These are phyloP conservation scores for Eulemur coronatus DNA, from an alignment of 2,797 vertebrate species.

Conservation along the genomic window DNA sequence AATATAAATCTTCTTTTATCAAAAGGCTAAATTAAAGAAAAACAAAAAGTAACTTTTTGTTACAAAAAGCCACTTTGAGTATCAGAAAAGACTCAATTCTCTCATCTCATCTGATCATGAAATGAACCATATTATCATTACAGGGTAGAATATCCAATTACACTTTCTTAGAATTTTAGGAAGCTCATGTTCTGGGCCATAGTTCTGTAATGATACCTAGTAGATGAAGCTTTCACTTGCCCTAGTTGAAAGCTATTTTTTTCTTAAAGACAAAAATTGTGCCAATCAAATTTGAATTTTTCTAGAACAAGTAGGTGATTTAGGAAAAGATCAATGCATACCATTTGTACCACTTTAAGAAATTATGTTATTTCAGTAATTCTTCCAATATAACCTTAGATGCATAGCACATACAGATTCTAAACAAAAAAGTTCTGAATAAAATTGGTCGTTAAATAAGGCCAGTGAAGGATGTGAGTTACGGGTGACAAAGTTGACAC, in stretches of 20 bases:
- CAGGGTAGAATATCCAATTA: slow-evolving; percentile 30
- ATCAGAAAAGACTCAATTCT: slow-evolving; percentile 22
- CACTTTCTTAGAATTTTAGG: slow-evolving; percentile 38
- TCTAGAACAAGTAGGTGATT: slow-evolving; percentile 52
- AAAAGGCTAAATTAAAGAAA: slow-evolving; percentile 31
- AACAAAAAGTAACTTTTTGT: neutral
- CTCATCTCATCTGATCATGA: neutral
- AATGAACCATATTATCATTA: slow-evolving; percentile 18
- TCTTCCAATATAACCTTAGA: slow-evolving; percentile 25
- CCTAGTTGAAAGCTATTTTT: neutral
- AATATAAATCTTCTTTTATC: neutral
- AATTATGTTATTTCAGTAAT: slow-evolving; percentile 22
- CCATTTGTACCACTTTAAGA: slow-evolving; percentile 35
- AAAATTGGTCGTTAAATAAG: neutral
- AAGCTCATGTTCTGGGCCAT: neutral
- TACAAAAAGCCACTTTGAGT: neutral
- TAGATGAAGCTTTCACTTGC: slow-evolving; percentile 47
- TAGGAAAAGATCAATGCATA: neutral
- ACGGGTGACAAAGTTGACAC: neutral
- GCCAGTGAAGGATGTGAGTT: neutral
- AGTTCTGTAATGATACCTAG: neutral
- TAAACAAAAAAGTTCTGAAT: neutral
- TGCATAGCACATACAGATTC: neutral
- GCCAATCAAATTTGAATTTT: slow-evolving; percentile 59
- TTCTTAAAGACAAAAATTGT: slow-evolving; percentile 28